phyloP scores from a whole-genome alignment of 2,113 vertebrate genomes.

The Lycaon pictus region DNA sequence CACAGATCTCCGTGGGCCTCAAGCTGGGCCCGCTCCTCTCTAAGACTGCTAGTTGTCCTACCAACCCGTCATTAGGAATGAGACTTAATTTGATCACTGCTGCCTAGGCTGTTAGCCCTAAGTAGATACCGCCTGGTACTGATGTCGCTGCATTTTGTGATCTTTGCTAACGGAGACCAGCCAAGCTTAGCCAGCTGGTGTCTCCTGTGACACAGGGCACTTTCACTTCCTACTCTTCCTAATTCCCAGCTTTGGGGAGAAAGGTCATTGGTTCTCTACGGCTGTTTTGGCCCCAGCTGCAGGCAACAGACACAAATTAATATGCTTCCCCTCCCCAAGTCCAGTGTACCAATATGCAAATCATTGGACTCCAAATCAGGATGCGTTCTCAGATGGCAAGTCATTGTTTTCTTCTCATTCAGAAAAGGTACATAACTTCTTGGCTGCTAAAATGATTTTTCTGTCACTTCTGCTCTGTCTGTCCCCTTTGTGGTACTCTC shows the following conservation, averaged over 20 bases:
- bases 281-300: conserved; percentile 72
- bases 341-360: conserved; percentile 29
- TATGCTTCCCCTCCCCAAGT: neutral
- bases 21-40: conserved; percentile 31
- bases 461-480: conserved; percentile 68
- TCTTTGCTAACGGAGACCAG: conserved; percentile 84
- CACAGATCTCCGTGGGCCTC: neutral
- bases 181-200: conserved; percentile 81
- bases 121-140: conserved; percentile 75
- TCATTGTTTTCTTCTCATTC: conserved; percentile 63
- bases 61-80: conserved; percentile 71
- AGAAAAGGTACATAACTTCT: conserved; percentile 57
- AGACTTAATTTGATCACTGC: conserved; percentile 84
- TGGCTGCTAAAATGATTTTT: conserved; percentile 61
- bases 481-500: conserved; percentile 61
- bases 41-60: conserved; percentile 57
- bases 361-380: neutral
- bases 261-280: conserved; percentile 57
- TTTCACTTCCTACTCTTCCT: conserved; percentile 56
- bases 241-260: conserved; percentile 68
- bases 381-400: conserved; percentile 55
- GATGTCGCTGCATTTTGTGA: conserved; percentile 84
- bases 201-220: conserved; percentile 82
- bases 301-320: conserved; percentile 65
- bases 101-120: conserved; percentile 69